Conservation (phyloP, 2,888 invertebrate species). For the Spodoptera littoralis region DNA sequence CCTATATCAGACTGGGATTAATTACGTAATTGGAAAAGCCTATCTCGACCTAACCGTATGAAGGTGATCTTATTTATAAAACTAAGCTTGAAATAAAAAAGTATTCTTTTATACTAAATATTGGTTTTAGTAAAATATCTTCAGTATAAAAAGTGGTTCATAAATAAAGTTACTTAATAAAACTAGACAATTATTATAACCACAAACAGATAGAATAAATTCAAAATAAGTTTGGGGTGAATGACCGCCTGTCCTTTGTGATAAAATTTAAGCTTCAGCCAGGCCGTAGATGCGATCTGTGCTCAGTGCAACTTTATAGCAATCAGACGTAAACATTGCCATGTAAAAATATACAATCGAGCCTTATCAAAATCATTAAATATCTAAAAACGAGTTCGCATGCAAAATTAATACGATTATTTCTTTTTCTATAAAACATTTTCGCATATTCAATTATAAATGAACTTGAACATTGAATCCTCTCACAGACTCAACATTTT, state of each 20-base stretch:
- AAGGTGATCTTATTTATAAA: too few relatives aligned
- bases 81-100: too few relatives aligned
- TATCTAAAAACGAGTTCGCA: too few relatives aligned
- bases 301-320: slow-evolving; percentile 56
- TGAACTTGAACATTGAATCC: background rate
- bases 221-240: slow-evolving; percentile 53
- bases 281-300: slow-evolving; percentile 33
- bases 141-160: background rate
- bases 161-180: slow-evolving; percentile 1
- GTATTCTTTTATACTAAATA: too few relatives aligned
- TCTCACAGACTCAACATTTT: background rate
- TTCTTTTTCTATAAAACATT: background rate
- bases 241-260: slow-evolving; percentile 56
- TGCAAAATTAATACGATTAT: too few relatives aligned
- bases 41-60: too few relatives aligned
- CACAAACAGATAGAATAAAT: slow-evolving; percentile 26
- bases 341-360: slow-evolving; percentile 53
- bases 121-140: background rate
- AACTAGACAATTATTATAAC: slow-evolving; percentile 11
- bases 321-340: slow-evolving; percentile 42
- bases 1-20: too few relatives aligned
- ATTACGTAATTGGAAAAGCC: too few relatives aligned
- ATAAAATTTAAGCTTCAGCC: slow-evolving; percentile 42
- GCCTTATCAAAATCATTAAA: slow-evolving; percentile 4
- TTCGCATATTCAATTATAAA: background rate